phyloP scores from a whole-genome alignment of 2,888 invertebrate species.

The Sthenelais limicola region DNA sequence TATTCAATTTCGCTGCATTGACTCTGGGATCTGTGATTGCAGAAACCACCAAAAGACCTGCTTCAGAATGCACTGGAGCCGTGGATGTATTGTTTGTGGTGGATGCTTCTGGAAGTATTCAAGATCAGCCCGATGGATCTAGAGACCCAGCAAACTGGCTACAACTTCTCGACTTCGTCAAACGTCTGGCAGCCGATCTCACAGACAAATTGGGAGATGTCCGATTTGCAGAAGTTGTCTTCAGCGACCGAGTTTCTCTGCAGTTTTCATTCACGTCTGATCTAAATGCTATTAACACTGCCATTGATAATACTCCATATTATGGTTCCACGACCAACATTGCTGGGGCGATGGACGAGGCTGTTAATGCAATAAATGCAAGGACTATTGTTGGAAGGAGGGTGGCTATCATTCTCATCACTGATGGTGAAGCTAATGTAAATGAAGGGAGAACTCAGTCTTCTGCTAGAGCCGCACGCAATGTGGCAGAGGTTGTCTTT shows the following conservation, averaged over 20 bases:
- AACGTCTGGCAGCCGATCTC: background rate
- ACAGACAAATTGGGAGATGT: background rate
- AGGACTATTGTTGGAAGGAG: background rate
- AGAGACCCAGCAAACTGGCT: conserved; percentile 22
- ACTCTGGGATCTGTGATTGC: no score
- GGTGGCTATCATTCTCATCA: conserved; percentile 3
- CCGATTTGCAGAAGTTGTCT: conserved; percentile 10
- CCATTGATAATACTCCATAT: background rate
- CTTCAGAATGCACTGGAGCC: background rate
- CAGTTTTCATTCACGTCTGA: background rate
- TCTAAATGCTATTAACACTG: background rate
- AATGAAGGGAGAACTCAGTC: conserved; percentile 4
- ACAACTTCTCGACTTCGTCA: conserved; percentile 1
- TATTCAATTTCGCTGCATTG: no score
- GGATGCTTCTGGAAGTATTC: conserved; percentile 14
- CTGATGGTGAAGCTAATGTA: conserved; percentile 20
- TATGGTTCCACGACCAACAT: conserved; percentile 22
- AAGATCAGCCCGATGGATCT: conserved; percentile 12
- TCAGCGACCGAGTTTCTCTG: conserved; percentile 10
- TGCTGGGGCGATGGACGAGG: background rate
- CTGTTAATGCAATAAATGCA: background rate
- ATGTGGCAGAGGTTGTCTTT: background rate
- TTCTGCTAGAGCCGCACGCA: background rate
- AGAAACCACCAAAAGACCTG: no score
- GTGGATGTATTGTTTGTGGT: conserved; percentile 15